Percentiles rank a stretch among this genome's conserved stretches.
phyloP scores from a whole-genome alignment of 2,113 vertebrate genomes.

The Calidris pygmaea region DNA sequence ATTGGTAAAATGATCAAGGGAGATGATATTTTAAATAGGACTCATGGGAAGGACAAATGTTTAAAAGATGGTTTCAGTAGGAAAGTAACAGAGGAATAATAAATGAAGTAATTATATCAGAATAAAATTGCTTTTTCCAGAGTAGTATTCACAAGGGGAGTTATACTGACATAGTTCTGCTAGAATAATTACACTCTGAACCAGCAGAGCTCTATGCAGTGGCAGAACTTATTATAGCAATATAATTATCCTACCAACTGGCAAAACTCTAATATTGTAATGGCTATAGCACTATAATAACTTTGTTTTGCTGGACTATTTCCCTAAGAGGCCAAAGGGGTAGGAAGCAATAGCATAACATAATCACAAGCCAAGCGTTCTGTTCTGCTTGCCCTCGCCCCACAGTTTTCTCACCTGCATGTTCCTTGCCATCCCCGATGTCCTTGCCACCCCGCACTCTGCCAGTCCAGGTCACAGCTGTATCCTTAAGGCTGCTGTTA shows the following conservation, averaged over 20 bases:
- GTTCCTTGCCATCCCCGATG: not conserved
- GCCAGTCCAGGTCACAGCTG: not conserved
- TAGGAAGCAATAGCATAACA: not conserved
- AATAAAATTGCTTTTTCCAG: constrained; percentile 53
- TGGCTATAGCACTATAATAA: not conserved
- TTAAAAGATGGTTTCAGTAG: constrained; percentile 44
- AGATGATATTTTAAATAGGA: constrained; percentile 47
- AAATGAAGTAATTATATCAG: constrained; percentile 54
- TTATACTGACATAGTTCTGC: constrained; percentile 20
- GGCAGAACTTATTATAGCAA: constrained; percentile 46
- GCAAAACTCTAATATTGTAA: constrained; percentile 26
- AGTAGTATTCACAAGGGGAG: constrained; percentile 24
- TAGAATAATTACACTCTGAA: constrained; percentile 48
- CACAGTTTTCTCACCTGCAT: not conserved
- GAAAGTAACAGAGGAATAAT: constrained; percentile 55
- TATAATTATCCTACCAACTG: constrained; percentile 26
- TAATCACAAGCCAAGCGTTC: not conserved
- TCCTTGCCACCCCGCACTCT: not conserved
- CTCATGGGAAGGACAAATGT: constrained; percentile 36
- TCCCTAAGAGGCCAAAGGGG: not conserved
- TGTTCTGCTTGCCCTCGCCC: not conserved
- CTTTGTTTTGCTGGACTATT: not conserved
- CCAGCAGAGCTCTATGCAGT: constrained; percentile 19
- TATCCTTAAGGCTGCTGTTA: not conserved
- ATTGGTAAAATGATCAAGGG: constrained; percentile 52